Evolutionary conservation across 1,140 invertebrate genomes (phyloP).

Genomic region (Camponotus vicinus): DNA sequence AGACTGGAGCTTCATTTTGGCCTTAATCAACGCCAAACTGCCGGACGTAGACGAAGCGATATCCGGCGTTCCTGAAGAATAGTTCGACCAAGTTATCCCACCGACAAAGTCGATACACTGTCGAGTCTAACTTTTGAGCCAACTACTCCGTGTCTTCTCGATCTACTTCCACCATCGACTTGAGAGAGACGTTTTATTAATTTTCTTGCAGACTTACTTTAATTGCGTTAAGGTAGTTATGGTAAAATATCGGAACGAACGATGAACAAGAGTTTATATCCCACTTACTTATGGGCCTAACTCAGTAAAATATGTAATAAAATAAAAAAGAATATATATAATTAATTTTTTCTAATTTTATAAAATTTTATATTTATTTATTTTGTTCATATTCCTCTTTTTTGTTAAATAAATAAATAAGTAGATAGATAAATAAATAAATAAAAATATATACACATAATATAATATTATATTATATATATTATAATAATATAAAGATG

Average conservation of each 20-base stretch:
- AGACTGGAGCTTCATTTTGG: conserved; percentile 15
- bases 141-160: conserved; percentile 14
- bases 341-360: too few relatives aligned
- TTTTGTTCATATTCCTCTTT: too few relatives aligned
- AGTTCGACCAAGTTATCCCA: conserved; percentile 35
- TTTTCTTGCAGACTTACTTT: conserved; percentile 59
- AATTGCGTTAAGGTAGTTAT: conserved; percentile 55
- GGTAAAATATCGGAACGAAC: conserved; percentile 41
- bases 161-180: conserved; percentile 37
- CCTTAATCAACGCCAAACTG: conserved; percentile 47
- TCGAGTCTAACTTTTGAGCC: conserved; percentile 28
- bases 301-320: conserved; percentile 2
- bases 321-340: too few relatives aligned
- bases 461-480: too few relatives aligned
- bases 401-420: too few relatives aligned
- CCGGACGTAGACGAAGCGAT: conserved; percentile 21
- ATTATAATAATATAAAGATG: too few relatives aligned
- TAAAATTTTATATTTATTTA: too few relatives aligned
- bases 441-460: too few relatives aligned
- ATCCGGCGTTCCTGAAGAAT: conserved; percentile 43
- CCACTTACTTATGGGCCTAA: conserved; percentile 30
- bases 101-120: conserved; percentile 40
- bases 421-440: too few relatives aligned
- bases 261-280: conserved; percentile 43
- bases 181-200: conserved; percentile 50